These are phyloP conservation scores for Tetranychus truncatus DNA, from an alignment of 2,888 invertebrate species.

Conservation along the genomic window DNA sequence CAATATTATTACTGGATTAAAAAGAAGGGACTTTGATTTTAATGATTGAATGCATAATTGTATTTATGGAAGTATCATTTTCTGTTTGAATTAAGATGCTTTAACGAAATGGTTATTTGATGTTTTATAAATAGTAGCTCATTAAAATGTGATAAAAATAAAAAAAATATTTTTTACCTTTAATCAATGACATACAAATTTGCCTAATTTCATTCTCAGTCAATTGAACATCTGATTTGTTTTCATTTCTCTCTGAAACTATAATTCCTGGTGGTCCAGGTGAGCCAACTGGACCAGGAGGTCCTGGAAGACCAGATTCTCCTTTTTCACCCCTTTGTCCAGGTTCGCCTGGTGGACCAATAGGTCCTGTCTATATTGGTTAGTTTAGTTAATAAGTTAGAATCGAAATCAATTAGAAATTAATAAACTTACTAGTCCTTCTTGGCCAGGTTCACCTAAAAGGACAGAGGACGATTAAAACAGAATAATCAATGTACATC, in stretches of 20 bases:
- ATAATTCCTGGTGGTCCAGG: constrained; percentile 30
- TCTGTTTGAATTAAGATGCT: too few species aligned
- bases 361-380: constrained; percentile 23
- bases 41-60: too few species aligned
- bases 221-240: too few species aligned
- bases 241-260: not conserved
- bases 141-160: too few species aligned
- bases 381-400: not conserved
- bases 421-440: not conserved
- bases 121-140: too few species aligned
- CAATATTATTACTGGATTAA: not conserved
- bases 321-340: not conserved
- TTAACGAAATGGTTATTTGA: too few species aligned
- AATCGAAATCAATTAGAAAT: not conserved
- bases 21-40: too few species aligned
- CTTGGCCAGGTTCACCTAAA: not conserved
- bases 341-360: constrained; percentile 23
- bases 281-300: constrained; percentile 28
- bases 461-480: too few species aligned
- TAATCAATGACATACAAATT: not conserved
- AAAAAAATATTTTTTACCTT: not conserved
- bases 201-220: not conserved
- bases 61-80: too few species aligned
- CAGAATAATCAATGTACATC: too few species aligned
- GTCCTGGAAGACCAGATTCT: not conserved